Percentiles rank a stretch among this genome's conserved stretches.
phyloP scores from a whole-genome alignment of 2,797 vertebrate genomes.

The Knipowitschia caucasica region DNA sequence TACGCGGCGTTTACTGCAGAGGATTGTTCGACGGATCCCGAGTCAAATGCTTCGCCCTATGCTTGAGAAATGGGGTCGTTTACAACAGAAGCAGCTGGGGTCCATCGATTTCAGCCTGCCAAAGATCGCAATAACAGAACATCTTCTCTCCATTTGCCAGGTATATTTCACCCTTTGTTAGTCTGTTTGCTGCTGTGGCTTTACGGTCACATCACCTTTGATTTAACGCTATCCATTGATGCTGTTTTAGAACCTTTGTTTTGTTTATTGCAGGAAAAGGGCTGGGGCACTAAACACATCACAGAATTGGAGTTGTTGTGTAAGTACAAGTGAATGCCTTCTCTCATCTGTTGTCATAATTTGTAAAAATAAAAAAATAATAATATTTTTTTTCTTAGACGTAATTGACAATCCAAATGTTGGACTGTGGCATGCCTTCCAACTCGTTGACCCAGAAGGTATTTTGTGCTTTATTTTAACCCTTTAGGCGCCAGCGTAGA shows the following conservation, averaged over 20 bases:
- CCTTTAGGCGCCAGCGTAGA: too few relatives aligned
- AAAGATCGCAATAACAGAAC: constrained; percentile 73
- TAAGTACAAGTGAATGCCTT: constrained; percentile 78
- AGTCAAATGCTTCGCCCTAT: constrained; percentile 54
- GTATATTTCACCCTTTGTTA: constrained; percentile 51
- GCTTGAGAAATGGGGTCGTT: constrained; percentile 80
- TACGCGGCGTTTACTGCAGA: constrained; percentile 72
- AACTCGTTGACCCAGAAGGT: constrained; percentile 81
- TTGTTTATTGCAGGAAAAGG: constrained; percentile 74
- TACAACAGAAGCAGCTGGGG: constrained; percentile 70
- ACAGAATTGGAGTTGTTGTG: constrained; percentile 86
- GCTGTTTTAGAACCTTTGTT: background rate
- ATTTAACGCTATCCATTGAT: background rate
- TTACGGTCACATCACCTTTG: background rate
- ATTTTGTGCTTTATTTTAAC: constrained; percentile 18
- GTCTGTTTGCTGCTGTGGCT: background rate
- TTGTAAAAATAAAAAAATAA: too few relatives aligned
- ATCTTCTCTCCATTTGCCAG: constrained; percentile 76
- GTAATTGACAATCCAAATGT: constrained; percentile 76
- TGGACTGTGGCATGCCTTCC: constrained; percentile 83
- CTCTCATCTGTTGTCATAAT: background rate
- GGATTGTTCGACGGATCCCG: constrained; percentile 78
- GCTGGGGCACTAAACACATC: constrained; percentile 72
- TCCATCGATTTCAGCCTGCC: constrained; percentile 68
- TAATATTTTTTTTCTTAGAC: constrained; percentile 69